phyloP scores from a whole-genome alignment of 1,140 invertebrate species.

The Carcinoscorpius rotundicauda region DNA sequence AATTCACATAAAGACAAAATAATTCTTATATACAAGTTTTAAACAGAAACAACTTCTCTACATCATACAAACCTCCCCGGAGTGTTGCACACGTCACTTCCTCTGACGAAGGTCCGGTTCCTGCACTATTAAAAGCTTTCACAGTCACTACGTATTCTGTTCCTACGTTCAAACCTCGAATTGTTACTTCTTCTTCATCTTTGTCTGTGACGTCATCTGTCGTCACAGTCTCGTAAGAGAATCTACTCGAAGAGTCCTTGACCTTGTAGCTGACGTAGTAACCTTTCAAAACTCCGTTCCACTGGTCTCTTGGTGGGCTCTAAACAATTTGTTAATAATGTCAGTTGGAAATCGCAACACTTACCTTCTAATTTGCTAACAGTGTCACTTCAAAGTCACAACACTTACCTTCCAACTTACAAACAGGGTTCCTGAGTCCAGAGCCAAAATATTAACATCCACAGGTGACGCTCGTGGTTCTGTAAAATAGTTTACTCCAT shows the following conservation, averaged over 20 bases:
- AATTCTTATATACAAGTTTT: too few relatives aligned
- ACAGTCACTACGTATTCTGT: constrained; percentile 26
- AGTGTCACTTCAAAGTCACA: too few relatives aligned
- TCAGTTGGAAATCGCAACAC: too few relatives aligned
- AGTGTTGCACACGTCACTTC: constrained; percentile 22
- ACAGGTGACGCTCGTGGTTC: too few relatives aligned
- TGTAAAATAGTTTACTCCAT: too few relatives aligned
- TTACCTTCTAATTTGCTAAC: too few relatives aligned
- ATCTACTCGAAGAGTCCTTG: constrained; percentile 12
- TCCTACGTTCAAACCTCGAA: constrained; percentile 22
- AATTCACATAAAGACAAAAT: too few relatives aligned
- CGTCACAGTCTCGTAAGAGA: constrained; percentile 16
- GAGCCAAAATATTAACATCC: too few relatives aligned
- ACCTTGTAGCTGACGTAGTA: constrained; percentile 39
- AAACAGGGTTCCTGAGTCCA: too few relatives aligned
- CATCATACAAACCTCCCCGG: constrained; percentile 14
- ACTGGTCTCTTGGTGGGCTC: constrained; percentile 69
- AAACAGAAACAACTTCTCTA: too few relatives aligned
- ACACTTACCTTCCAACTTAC: too few relatives aligned
- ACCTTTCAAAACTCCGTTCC: constrained; percentile 85
- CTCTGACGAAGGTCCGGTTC: constrained; percentile 24
- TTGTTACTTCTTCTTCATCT: constrained; percentile 19
- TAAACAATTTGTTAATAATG: background rate
- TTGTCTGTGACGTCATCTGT: too few relatives aligned
- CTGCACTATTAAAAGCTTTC: constrained; percentile 25